phyloP scores from a whole-genome alignment of 2,113 vertebrate genomes.

The Oreocharis arfaki region DNA sequence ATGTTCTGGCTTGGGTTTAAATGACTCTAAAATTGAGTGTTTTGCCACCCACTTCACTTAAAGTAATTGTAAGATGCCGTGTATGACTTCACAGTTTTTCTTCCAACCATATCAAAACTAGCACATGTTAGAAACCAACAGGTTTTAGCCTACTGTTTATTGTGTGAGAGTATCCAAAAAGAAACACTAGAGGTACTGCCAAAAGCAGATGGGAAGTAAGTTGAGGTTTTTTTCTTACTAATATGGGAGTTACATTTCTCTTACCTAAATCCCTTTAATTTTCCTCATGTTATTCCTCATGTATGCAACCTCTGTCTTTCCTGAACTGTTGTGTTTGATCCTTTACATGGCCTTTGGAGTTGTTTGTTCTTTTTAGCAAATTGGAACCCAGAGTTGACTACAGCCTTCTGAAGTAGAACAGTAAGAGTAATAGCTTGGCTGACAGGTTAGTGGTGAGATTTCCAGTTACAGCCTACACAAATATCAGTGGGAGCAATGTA shows the following conservation, averaged over 20 bases:
- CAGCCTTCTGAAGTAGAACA: neutral
- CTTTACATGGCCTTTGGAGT: neutral
- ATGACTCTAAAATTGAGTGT: neutral
- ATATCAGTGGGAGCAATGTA: neutral
- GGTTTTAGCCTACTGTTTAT: neutral
- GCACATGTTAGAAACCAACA: neutral
- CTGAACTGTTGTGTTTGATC: neutral
- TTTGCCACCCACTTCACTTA: neutral
- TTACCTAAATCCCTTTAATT: neutral
- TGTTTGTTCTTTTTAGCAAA: neutral
- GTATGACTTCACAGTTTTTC: neutral
- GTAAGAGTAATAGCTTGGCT: neutral
- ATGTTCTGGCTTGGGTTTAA: neutral
- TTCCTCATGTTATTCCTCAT: neutral
- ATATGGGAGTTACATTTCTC: neutral
- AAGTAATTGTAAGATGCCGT: neutral
- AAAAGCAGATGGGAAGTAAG: neutral
- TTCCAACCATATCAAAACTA: neutral
- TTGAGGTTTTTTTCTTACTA: neutral
- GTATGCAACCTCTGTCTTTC: neutral
- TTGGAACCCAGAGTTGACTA: neutral
- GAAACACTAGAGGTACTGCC: neutral
- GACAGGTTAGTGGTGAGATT: neutral
- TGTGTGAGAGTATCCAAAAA: neutral
- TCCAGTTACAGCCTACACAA: neutral